Evolutionary conservation across 2,113 vertebrate species (phyloP).

Genomic region (Penelope pileata): DNA sequence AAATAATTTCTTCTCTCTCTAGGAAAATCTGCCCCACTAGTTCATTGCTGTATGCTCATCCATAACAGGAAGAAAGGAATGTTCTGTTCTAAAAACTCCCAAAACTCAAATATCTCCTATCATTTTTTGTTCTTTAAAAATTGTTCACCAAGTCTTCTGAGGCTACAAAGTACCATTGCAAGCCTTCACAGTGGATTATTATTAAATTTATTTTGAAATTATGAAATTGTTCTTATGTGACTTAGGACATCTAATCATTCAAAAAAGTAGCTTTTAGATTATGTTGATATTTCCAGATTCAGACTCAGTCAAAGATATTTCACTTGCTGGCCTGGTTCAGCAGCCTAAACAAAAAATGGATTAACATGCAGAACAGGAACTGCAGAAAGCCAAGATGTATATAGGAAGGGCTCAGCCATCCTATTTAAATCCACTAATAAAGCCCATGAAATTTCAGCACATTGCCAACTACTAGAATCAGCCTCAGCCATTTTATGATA

Average conservation of each 20-base stretch:
- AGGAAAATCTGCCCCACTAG: background rate
- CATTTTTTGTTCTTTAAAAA: background rate
- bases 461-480: accelerated
- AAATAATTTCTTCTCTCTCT: background rate
- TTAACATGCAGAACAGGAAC: background rate
- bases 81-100: background rate
- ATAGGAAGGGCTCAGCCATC: background rate
- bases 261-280: background rate
- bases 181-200: background rate
- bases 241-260: background rate
- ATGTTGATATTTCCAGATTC: background rate
- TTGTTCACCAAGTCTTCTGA: background rate
- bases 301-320: background rate
- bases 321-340: background rate
- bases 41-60: background rate
- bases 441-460: background rate
- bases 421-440: background rate
- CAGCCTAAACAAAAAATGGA: background rate
- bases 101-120: background rate
- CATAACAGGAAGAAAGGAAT: background rate
- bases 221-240: background rate
- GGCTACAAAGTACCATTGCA: background rate
- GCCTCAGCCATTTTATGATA: background rate
- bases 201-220: background rate
- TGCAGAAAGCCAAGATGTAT: background rate